phyloP scores from a whole-genome alignment of 2,888 invertebrate genomes.

The Eledona agricola region DNA sequence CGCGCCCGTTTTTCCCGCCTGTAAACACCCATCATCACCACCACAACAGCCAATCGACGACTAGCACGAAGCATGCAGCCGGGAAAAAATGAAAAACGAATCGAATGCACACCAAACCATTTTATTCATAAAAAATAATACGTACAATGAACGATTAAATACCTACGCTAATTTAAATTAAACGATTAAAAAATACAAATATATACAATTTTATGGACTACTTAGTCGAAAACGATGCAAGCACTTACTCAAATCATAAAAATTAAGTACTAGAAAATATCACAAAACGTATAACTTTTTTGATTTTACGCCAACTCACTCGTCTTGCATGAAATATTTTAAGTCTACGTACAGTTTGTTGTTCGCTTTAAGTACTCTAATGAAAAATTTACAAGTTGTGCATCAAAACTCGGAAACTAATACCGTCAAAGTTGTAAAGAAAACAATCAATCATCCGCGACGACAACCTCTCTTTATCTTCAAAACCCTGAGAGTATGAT shows the following conservation, averaged over 20 bases:
- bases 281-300: conserved; percentile 21
- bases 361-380: background rate
- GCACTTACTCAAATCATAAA: conserved; percentile 7
- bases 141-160: conserved; percentile 36
- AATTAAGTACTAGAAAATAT: conserved; percentile 25
- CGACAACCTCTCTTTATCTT: conserved; percentile 32
- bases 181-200: conserved; percentile 33
- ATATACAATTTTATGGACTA: conserved; percentile 32
- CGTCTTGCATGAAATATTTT: conserved; percentile 7
- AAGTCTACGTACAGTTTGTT: conserved; percentile 5
- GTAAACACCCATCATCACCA: conserved; percentile 17
- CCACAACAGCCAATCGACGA: conserved; percentile 3
- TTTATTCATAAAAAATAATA: conserved; percentile 48
- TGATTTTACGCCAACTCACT: conserved; percentile 3
- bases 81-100: conserved; percentile 25
- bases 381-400: conserved; percentile 21
- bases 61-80: conserved; percentile 11
- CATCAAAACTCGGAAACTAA: conserved; percentile 16
- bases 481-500: conserved; percentile 42
- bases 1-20: conserved; percentile 73
- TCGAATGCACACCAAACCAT: conserved; percentile 50
- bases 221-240: conserved; percentile 30
- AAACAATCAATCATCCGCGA: conserved; percentile 6
- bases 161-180: conserved; percentile 36
- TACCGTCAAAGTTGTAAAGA: conserved; percentile 24